phyloP scores from a whole-genome alignment of 2,797 vertebrate species.

The Trachops cirrhosus region DNA sequence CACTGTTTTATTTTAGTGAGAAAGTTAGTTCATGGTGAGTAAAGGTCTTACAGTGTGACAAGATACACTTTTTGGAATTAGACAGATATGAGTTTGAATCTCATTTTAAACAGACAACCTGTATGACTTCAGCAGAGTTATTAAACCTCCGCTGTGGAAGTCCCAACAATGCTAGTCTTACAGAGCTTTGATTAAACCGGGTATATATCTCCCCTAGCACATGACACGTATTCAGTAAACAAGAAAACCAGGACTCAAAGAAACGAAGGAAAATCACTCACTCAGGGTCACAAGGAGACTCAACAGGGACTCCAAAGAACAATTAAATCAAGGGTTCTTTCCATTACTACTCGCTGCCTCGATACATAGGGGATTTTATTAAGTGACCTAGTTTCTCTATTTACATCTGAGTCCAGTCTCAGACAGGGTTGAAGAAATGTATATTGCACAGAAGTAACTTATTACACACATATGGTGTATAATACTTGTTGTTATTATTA shows the following conservation, averaged over 20 bases:
- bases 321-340: constrained; percentile 6
- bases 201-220: not conserved
- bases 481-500: not conserved
- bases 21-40: not conserved
- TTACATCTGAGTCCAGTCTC: not conserved
- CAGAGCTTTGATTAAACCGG: not conserved
- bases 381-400: not conserved
- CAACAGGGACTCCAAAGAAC: not conserved
- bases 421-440: not conserved
- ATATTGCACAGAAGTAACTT: not conserved
- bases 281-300: not conserved
- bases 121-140: not conserved
- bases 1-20: not conserved
- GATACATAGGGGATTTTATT: not conserved
- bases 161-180: not conserved
- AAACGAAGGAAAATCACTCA: not conserved
- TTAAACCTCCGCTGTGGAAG: not conserved
- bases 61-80: not conserved
- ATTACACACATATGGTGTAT: not conserved
- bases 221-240: not conserved
- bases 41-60: not conserved
- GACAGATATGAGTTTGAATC: not conserved
- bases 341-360: not conserved
- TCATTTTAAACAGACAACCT: not conserved
- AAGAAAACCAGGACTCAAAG: not conserved